Evolutionary conservation across 2,113 vertebrate genomes (phyloP).

Genomic region (Ageneiosus marmoratus): DNA sequence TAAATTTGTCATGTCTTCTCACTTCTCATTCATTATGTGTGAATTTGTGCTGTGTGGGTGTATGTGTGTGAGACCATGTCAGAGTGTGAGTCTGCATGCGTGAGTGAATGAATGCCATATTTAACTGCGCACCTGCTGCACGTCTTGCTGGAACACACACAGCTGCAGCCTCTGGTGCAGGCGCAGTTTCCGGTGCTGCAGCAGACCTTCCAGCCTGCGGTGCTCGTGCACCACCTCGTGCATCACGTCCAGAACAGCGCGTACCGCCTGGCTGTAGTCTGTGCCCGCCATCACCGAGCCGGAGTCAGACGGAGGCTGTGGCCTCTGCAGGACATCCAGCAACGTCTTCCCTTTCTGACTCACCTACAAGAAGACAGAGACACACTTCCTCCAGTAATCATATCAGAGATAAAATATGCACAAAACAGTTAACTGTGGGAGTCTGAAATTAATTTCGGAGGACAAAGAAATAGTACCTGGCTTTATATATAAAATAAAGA

Average conservation of each 20-base stretch:
- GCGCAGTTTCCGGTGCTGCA: conserved; percentile 94
- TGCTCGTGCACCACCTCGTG: conserved; percentile 88
- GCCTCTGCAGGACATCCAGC: conserved; percentile 71
- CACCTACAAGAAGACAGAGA: conserved; percentile 58
- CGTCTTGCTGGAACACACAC: conserved; percentile 97
- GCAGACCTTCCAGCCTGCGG: conserved; percentile 88
- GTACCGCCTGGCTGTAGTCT: conserved; percentile 86
- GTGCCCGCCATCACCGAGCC: conserved; percentile 84
- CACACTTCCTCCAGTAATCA: background rate
- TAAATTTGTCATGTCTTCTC: background rate
- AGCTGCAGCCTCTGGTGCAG: conserved; percentile 96
- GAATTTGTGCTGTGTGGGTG: background rate
- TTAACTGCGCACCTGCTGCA: conserved; percentile 83
- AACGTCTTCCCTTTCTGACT: conserved; percentile 75
- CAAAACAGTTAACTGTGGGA: background rate
- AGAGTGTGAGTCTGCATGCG: background rate
- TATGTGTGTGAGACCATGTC: background rate
- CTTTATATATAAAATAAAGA: background rate
- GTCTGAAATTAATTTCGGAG: background rate
- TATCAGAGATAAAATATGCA: background rate
- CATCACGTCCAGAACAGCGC: conserved; percentile 83
- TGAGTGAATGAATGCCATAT: background rate
- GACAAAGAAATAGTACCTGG: background rate
- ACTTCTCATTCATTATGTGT: background rate
- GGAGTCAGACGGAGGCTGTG: conserved; percentile 79